Evolutionary conservation across 2,888 invertebrate genomes (phyloP).

Genomic region (Nesidiocoris tenuis): DNA sequence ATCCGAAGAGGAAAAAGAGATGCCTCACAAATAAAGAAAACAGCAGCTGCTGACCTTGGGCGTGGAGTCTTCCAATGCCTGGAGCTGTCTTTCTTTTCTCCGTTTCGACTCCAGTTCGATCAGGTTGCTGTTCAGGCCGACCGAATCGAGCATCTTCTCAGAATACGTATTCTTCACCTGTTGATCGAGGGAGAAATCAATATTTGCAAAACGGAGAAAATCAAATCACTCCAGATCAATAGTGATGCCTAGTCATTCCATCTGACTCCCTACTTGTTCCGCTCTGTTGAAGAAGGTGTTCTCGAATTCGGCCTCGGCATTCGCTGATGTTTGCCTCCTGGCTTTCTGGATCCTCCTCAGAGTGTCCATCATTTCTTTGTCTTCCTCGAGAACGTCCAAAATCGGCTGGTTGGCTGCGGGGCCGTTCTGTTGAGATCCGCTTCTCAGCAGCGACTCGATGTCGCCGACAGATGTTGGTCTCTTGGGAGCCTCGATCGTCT

Average conservation of each 20-base stretch:
- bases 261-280: constrained; percentile 44
- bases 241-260: too few relatives aligned
- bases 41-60: constrained; percentile 28
- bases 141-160: constrained; percentile 65
- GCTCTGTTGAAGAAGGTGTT: constrained; percentile 46
- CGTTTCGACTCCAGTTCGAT: constrained; percentile 56
- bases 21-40: too few relatives aligned
- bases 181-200: not conserved
- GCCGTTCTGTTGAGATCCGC: constrained; percentile 18
- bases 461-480: constrained; percentile 45
- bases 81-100: constrained; percentile 55
- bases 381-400: constrained; percentile 48
- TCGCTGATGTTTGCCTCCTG: constrained; percentile 55
- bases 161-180: constrained; percentile 57
- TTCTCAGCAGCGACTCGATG: constrained; percentile 46
- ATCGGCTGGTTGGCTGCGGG: constrained; percentile 23
- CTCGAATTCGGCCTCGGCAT: constrained; percentile 65
- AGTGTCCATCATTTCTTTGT: constrained; percentile 57
- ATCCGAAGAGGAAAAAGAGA: too few relatives aligned
- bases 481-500: constrained; percentile 45
- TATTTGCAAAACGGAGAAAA: constrained; percentile 3
- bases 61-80: not conserved
- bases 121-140: constrained; percentile 56
- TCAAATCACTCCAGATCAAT: too few relatives aligned
- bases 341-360: constrained; percentile 58